A percentile compares a stretch with the other conserved stretches of the same genome.
Conservation (phyloP, 2,113 vertebrate species). For the Abramis brama region DNA sequence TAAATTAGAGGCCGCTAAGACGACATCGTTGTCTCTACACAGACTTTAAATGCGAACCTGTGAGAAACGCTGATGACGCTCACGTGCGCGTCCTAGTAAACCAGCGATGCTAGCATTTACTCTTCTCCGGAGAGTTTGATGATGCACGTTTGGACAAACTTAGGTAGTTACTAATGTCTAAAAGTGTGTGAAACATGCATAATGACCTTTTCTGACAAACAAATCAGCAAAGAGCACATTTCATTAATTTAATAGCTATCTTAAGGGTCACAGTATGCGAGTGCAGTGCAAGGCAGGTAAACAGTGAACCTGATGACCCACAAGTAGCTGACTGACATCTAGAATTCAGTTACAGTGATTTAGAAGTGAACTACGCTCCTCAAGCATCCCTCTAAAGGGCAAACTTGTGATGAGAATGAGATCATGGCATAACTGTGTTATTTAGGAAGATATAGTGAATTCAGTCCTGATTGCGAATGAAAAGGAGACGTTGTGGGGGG, state of each 20-base stretch:
- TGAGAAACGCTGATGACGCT: no score
- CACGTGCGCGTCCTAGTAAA: neutral
- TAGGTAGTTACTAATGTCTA: neutral
- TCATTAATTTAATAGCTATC: slow-evolving; percentile 63
- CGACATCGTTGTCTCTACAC: no score
- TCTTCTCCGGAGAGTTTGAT: neutral
- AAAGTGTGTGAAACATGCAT: neutral
- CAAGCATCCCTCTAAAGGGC: slow-evolving; percentile 42
- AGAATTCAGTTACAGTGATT: slow-evolving; percentile 64
- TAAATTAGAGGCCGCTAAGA: no score
- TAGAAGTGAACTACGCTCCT: slow-evolving; percentile 56
- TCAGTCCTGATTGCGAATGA: slow-evolving; percentile 16
- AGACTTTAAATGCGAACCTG: no score
- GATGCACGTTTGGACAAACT: neutral
- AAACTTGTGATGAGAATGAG: slow-evolving; percentile 48
- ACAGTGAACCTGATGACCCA: slow-evolving; percentile 45
- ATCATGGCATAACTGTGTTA: slow-evolving; percentile 41
- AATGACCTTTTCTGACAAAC: slow-evolving; percentile 24
- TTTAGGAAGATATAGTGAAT: slow-evolving; percentile 12
- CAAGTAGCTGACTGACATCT: slow-evolving; percentile 49
- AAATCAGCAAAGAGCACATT: slow-evolving; percentile 38
- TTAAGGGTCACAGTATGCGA: slow-evolving; percentile 52
- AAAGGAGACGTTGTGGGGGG: slow-evolving; percentile 4
- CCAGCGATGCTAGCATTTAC: neutral
- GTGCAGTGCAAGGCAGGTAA: slow-evolving; percentile 51